Evolutionary conservation across 2,113 vertebrate genomes (phyloP).

Genomic region (Cryptotis parvus): DNA sequence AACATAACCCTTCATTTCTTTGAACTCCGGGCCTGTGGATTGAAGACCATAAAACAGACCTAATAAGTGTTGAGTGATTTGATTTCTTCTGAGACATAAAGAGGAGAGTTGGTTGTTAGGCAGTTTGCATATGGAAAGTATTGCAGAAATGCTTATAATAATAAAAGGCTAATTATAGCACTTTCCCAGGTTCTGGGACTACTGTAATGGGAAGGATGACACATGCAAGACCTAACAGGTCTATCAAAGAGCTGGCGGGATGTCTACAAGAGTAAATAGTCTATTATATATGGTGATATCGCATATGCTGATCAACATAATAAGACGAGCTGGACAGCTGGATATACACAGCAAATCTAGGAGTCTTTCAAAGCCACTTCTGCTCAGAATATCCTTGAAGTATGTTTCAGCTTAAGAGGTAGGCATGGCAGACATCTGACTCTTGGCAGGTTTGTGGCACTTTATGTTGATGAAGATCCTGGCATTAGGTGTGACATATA

Average conservation of each 20-base stretch:
- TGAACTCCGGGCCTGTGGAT: slow-evolving; percentile 22
- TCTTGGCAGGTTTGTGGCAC: not conserved
- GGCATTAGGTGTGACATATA: not conserved
- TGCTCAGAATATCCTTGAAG: not conserved
- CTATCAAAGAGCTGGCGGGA: not conserved
- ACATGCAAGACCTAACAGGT: slow-evolving; percentile 6
- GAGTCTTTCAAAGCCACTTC: slow-evolving; percentile 23
- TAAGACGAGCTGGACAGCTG: slow-evolving; percentile 29
- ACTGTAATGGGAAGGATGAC: not conserved
- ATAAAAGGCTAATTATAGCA: slow-evolving; percentile 62
- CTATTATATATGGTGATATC: slow-evolving; percentile 21
- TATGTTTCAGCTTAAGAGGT: not conserved
- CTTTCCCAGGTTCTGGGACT: slow-evolving; percentile 59
- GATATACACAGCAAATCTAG: slow-evolving; percentile 20
- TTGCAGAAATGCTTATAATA: slow-evolving; percentile 61
- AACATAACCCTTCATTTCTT: slow-evolving; percentile 19
- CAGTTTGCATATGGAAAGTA: slow-evolving; percentile 48
- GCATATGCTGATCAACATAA: not conserved
- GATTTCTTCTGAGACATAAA: slow-evolving; percentile 42
- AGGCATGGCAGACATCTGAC: not conserved
- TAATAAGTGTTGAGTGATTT: slow-evolving; percentile 52
- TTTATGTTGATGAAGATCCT: not conserved
- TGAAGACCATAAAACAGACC: slow-evolving; percentile 51
- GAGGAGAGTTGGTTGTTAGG: slow-evolving; percentile 28
- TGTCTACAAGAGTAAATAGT: slow-evolving; percentile 44